Percentiles rank a stretch among this genome's conserved stretches.
These are phyloP conservation scores for Bolinopsis microptera DNA, from an alignment of 37 sponge, comb jelly and placozoan genomes.

Conservation along the genomic window DNA sequence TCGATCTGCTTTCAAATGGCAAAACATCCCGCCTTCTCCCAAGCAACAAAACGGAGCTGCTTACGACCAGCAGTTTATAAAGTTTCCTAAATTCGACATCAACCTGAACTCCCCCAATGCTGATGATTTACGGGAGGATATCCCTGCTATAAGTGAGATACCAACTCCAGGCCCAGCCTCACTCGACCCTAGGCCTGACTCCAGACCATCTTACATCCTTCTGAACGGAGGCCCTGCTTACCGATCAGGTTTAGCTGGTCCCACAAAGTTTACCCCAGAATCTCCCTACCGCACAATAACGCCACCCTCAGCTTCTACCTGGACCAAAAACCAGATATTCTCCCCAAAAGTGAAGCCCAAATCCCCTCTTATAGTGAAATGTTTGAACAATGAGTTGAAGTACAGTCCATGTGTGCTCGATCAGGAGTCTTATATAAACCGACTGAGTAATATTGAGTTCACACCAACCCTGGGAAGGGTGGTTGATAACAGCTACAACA, in stretches of 20 bases:
- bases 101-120: background rate
- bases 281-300: background rate
- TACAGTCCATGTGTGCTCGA: background rate
- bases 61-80: background rate
- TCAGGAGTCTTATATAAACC: background rate
- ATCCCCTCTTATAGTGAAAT: background rate
- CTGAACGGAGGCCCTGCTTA: constrained; percentile 5
- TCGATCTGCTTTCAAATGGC: background rate
- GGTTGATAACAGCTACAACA: background rate
- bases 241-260: background rate
- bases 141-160: background rate
- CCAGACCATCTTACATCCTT: background rate
- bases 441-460: background rate
- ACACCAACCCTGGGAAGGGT: background rate
- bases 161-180: background rate
- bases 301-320: background rate
- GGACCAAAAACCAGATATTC: background rate
- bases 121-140: background rate
- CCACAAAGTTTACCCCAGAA: background rate
- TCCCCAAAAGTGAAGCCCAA: background rate
- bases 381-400: background rate
- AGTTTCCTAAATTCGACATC: background rate
- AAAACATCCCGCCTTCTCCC: background rate
- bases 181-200: background rate
- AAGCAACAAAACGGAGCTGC: background rate